Conservation (phyloP, 2,888 invertebrate species). For the Leistus spinibarbis region DNA sequence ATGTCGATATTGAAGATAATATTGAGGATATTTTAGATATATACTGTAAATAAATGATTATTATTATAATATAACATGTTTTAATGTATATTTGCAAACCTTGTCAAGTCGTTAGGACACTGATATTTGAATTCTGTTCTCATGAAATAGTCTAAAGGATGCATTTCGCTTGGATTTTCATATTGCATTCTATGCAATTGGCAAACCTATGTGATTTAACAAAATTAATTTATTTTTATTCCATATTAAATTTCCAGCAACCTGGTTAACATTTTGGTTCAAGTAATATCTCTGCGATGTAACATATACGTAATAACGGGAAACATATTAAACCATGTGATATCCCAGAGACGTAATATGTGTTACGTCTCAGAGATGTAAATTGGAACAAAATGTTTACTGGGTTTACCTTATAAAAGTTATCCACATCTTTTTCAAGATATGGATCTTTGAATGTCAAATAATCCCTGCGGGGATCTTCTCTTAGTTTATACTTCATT, state of each 20-base stretch:
- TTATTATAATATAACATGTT: neutral
- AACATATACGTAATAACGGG: too few relatives aligned
- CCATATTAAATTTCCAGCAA: too few relatives aligned
- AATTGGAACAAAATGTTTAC: too few relatives aligned
- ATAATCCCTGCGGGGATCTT: neutral
- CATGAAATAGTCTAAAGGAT: slow-evolving; percentile 65
- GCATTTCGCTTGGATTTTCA: slow-evolving; percentile 64
- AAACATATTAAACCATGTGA: neutral
- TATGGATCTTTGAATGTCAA: neutral
- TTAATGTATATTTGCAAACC: slow-evolving; percentile 47
- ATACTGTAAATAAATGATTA: slow-evolving; percentile 53
- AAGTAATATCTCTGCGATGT: too few relatives aligned
- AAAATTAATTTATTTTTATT: too few relatives aligned
- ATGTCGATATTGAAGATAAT: slow-evolving; percentile 65
- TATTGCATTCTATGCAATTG: slow-evolving; percentile 68
- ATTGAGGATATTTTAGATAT: slow-evolving; percentile 63
- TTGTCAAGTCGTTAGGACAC: slow-evolving; percentile 64
- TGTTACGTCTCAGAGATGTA: too few relatives aligned
- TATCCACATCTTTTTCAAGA: neutral
- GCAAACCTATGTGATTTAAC: slow-evolving; percentile 56
- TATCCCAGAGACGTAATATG: too few relatives aligned
- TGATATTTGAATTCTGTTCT: slow-evolving; percentile 60
- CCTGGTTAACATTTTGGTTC: too few relatives aligned
- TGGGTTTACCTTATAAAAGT: neutral
- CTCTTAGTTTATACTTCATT: neutral